Base-by-base conservation (phyloP, 2,888 invertebrate genomes). In the Colletes collaris region DNA sequence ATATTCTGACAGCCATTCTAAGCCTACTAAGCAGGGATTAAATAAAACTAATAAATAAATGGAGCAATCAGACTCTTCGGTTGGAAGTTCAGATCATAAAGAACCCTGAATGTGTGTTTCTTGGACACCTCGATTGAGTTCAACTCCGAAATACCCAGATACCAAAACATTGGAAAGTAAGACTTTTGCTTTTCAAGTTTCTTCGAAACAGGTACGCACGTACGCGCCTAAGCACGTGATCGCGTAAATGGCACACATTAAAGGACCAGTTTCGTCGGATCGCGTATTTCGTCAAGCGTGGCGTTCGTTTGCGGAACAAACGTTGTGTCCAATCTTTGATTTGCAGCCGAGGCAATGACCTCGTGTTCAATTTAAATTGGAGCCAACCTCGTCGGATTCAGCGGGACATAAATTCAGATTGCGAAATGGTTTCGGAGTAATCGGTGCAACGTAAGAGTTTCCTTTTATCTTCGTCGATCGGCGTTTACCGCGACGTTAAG, bases 351-450 rank as follows among this genome's bases (percentile, higher is more conserved):
- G 76, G 71, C 76, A 72, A 71, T 76, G 72, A 76, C 76, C 76
- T 72, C 71, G 64, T 52, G 52, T 71, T 40, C 76, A 46, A 76
- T 70, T 52, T 56, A 58, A 64, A 71, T 75, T 63, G 70, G 52
- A 10, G 44, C 64, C 50, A 75, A 58, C 71, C 56, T 50, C 44
- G 44, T 52, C 16, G 59, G 35, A 64, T 58, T 44, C 19, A 55
- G 55, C 62, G 52, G 64, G 52, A 40, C 59, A 70, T 76, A 76
- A 76, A 76, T 76, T 44, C 65, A 4, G 53, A 60, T 76, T 76
- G 74, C 74, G 76, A 76, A 76, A 76, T 35, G 53, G 16, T 70
- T 75, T 70, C 58, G 56, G 35, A 35, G 76, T 76, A 73, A 73
- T 76, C 76, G 74, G 37, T 27, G 76, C 60, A 19, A 46, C 52